phyloP scores from a whole-genome alignment of 2,113 vertebrate genomes.

The Archilochus colubris region DNA sequence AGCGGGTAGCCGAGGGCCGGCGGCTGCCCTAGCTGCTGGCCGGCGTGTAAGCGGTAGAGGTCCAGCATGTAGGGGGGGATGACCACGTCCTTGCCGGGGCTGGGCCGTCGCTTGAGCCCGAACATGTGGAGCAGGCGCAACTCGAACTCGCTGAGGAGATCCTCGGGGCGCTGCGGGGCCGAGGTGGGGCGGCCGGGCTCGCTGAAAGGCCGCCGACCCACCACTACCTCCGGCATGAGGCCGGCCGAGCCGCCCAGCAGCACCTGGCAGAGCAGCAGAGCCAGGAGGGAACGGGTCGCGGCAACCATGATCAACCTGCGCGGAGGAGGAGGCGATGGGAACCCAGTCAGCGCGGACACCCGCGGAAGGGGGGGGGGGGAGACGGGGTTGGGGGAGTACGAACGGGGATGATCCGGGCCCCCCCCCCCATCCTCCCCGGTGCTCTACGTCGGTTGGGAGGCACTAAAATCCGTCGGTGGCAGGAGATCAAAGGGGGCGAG shows the following conservation, averaged over 20 bases:
- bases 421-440: background rate
- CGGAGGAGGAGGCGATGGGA: slow-evolving; percentile 46
- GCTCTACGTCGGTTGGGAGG: slow-evolving; percentile 6
- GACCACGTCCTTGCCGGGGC: slow-evolving; percentile 89
- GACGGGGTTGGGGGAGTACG: background rate
- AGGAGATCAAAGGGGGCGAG: slow-evolving; percentile 5
- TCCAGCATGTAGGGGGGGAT: slow-evolving; percentile 97
- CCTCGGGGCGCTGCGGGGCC: slow-evolving; percentile 85
- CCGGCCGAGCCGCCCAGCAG: slow-evolving; percentile 91
- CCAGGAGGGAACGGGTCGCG: slow-evolving; percentile 92
- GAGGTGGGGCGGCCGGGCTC: slow-evolving; percentile 80
- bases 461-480: slow-evolving; percentile 8
- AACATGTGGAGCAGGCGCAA: slow-evolving; percentile 95
- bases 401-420: background rate
- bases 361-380: background rate
- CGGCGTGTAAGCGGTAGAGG: slow-evolving; percentile 92
- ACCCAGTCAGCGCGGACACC: background rate
- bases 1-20: slow-evolving; percentile 81
- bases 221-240: slow-evolving; percentile 88
- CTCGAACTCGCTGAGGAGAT: slow-evolving; percentile 91
- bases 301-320: slow-evolving; percentile 98
- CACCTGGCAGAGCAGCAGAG: slow-evolving; percentile 96
- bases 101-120: slow-evolving; percentile 91
- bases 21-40: slow-evolving; percentile 81
- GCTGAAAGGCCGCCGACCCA: slow-evolving; percentile 87